Evolutionary conservation across 2,797 vertebrate genomes (phyloP), one percentile per base, ranked within the genome.

Genomic region (Paramormyrops hopkinsi): DNA sequence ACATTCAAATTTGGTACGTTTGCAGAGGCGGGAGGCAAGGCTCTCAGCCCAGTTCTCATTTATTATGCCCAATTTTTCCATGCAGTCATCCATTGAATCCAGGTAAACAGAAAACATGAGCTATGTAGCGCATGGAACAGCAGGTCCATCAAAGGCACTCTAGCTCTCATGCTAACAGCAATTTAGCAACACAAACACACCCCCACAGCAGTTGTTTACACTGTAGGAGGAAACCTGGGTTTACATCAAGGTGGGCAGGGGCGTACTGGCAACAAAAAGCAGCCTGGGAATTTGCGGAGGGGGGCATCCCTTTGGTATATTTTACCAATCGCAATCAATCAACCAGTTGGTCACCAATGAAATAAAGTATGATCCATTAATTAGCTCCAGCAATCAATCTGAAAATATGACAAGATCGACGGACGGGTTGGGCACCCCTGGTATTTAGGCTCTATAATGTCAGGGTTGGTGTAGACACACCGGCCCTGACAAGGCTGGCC

Each of bases 61-160:
- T 37, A 73, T 73, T 73, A 73, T 33, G 65, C 29, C 65, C 14
- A 83, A 90, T 90, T 89, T 89, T 91, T 85, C 90, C 86, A 82
- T 89, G 79, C 87, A 69, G 84, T 91, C 85, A 89, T 91, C 83
- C 88, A 89, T 73, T 37, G 65, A 73, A 33, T 33, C 4, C 25
- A 29, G 62, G 62, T 69, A 33, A 73, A 73, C 65, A 73, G 65
- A 37, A 73, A 73, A 37, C 11, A 73, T 17, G 65, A 73, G 25
- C 11, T 33, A 4, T 69, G 25, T 14, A 14, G 65, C 19, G 25
- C 22, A 69, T 33, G 65, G 65, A 33, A 33, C 25, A 29, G 65
- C 65, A 59, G 29, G 9, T 33, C 65, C 29, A 33, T 69, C 29
- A 69, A 33, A 33, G 29, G 11, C 65, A 69, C 65, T 12, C 11